A percentile compares a stretch with the other conserved stretches of the same genome.
These are phyloP conservation scores for Papilio elwesi DNA, from an alignment of 2,888 invertebrate genomes.

Conservation along the genomic window DNA sequence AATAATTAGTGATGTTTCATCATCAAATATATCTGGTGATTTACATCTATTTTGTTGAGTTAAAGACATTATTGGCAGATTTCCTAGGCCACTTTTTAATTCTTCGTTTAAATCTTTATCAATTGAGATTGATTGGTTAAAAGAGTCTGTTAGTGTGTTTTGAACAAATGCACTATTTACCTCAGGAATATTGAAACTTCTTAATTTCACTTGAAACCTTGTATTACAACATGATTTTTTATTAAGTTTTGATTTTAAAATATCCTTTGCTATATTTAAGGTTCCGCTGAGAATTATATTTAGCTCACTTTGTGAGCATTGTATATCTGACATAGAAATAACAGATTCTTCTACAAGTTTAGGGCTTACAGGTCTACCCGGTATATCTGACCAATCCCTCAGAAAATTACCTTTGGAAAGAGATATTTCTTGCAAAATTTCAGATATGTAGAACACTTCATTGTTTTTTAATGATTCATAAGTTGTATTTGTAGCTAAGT, in stretches of 20 bases:
- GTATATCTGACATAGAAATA: slow-evolving; percentile 63
- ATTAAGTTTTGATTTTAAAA: slow-evolving; percentile 47
- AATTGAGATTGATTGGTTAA: not conserved
- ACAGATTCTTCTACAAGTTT: slow-evolving; percentile 46
- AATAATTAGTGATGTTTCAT: slow-evolving; percentile 54
- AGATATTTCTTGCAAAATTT: slow-evolving; percentile 71
- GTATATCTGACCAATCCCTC: slow-evolving; percentile 86
- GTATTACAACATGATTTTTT: slow-evolving; percentile 31
- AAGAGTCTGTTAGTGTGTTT: not conserved
- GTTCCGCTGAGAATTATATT: slow-evolving; percentile 70
- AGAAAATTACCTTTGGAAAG: slow-evolving; percentile 78
- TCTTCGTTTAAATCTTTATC: not conserved
- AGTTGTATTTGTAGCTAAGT: slow-evolving; percentile 59
- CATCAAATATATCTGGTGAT: slow-evolving; percentile 80
- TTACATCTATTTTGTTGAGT: slow-evolving; percentile 54
- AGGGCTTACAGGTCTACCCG: slow-evolving; percentile 86
- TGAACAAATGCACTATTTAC: not conserved
- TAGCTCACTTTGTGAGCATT: slow-evolving; percentile 67
- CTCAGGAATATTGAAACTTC: not conserved
- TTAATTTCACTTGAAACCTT: not conserved
- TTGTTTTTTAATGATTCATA: slow-evolving; percentile 62
- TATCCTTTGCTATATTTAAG: slow-evolving; percentile 56
- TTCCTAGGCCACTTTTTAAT: not conserved
- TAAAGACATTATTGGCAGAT: slow-evolving; percentile 15
- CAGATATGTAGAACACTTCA: slow-evolving; percentile 73